phyloP scores from a whole-genome alignment of 2,888 invertebrate genomes.

The Phaonia tiefii region DNA sequence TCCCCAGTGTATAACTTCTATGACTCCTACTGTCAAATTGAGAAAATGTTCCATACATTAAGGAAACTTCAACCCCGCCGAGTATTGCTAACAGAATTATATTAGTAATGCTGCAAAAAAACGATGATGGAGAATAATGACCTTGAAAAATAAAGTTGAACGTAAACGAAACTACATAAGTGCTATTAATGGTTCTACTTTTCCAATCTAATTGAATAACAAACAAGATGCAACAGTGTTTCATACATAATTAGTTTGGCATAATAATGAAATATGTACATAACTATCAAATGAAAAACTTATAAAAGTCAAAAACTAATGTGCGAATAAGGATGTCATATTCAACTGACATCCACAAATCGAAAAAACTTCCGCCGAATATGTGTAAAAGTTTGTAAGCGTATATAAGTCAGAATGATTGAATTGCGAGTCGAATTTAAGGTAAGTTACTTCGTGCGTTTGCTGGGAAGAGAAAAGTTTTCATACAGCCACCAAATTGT shows the following conservation, averaged over 20 bases:
- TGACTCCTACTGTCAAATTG: no score
- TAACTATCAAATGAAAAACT: conserved; percentile 64
- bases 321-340: neutral
- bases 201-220: conserved; percentile 61
- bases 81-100: neutral
- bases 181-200: conserved; percentile 54
- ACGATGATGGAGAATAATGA: neutral
- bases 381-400: neutral
- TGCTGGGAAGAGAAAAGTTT: conserved; percentile 7
- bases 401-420: conserved; percentile 22
- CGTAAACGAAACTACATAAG: conserved; percentile 31
- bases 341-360: conserved; percentile 26
- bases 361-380: conserved; percentile 46
- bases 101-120: conserved; percentile 17
- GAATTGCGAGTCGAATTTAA: conserved; percentile 22
- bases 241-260: conserved; percentile 65
- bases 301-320: conserved; percentile 61
- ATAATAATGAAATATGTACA: conserved; percentile 64
- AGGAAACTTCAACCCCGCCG: neutral
- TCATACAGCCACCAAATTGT: conserved; percentile 22
- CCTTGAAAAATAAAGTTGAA: conserved; percentile 24
- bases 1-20: neutral
- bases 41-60: no score
- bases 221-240: conserved; percentile 60
- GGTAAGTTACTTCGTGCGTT: conserved; percentile 19